Conservation (phyloP, 2,888 invertebrate genomes). For the Leistus spinibarbis region DNA sequence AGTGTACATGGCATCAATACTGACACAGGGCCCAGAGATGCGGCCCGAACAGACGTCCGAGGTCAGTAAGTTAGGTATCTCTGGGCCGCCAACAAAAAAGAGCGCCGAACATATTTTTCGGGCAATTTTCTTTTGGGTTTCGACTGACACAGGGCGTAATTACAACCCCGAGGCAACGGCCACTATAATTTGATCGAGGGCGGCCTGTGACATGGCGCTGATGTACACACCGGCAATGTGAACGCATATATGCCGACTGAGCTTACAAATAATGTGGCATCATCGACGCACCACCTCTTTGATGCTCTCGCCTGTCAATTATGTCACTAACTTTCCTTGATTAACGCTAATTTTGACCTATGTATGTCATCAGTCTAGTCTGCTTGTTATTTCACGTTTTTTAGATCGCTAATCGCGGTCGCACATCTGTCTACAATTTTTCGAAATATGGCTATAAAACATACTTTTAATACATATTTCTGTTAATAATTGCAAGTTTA, state of each 20-base stretch:
- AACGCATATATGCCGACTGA: background rate
- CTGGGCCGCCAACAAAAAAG: constrained; percentile 27
- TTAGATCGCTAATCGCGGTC: too few species aligned
- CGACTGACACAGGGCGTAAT: constrained; percentile 53
- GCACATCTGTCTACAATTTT: too few species aligned
- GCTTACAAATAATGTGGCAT: background rate
- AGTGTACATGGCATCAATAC: background rate
- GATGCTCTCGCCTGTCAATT: constrained; percentile 36
- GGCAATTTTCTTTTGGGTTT: constrained; percentile 52
- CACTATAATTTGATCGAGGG: constrained; percentile 56
- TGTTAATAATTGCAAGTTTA: too few species aligned
- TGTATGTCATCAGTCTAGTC: constrained; percentile 30
- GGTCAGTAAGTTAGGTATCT: constrained; percentile 22
- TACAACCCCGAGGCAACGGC: constrained; percentile 53
- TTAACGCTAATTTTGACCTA: constrained; percentile 37
- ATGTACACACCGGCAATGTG: constrained; percentile 18
- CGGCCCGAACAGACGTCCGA: background rate
- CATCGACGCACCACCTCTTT: constrained; percentile 11
- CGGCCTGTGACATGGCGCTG: constrained; percentile 47
- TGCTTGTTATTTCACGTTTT: background rate
- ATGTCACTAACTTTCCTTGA: constrained; percentile 38
- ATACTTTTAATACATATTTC: too few species aligned
- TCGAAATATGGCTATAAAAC: too few species aligned
- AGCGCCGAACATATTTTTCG: constrained; percentile 51
- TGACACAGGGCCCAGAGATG: background rate